Base-by-base conservation (phyloP, 2,797 vertebrate genomes). In the Gymnoscopelus braueri region DNA sequence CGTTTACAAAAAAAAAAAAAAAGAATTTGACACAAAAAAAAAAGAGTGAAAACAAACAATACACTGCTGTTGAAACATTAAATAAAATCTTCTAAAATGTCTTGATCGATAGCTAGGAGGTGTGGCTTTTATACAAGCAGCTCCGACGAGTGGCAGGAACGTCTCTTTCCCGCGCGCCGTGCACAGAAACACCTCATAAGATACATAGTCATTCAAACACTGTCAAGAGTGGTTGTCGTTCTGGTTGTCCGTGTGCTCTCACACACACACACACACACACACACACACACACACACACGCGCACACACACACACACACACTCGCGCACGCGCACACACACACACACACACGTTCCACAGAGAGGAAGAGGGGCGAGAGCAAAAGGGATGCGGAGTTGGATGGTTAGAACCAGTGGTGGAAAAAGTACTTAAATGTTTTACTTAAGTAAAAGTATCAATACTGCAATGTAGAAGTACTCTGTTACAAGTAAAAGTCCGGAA, bases 211-310 rank as follows among this genome's bases (percentile, higher is more conserved):
- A 53, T 51, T 67, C 69, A 69, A 19, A 69, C 44, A 58, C 10
- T 24, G 51, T 55, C 44, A 48, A 69, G 39, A 44, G 39, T 44
- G 39, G 39, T 44, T 1, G 32, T 14, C 26, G 12, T 23, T 51
- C 50, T n/a, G 0, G 74, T 72, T 24, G 84, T 75, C 79, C 77
- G 78, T 62, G 77, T 72, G 91, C 88, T 94, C 88, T 90, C 35
- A 88, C 93, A 91, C 91, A 93, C 26, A 29, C 26, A 29, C 48
- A 32, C 56, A 63, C 11, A 57, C 12, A 7, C 5, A 10, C 9
- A 12, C 7, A 4, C 9, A 24, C 47, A 88, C 80, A 92, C 79
- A 53, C 51, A 48, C 59, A 63, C 11, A 57, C 12, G 2, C 6
- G 13, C 11, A 58, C 3, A 26, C 10, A 26, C 29, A 32, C 29